These are phyloP conservation scores for Apostichopus californicus DNA, from an alignment of 35 echinoderm and acorn worm species.

Conservation along the genomic window DNA sequence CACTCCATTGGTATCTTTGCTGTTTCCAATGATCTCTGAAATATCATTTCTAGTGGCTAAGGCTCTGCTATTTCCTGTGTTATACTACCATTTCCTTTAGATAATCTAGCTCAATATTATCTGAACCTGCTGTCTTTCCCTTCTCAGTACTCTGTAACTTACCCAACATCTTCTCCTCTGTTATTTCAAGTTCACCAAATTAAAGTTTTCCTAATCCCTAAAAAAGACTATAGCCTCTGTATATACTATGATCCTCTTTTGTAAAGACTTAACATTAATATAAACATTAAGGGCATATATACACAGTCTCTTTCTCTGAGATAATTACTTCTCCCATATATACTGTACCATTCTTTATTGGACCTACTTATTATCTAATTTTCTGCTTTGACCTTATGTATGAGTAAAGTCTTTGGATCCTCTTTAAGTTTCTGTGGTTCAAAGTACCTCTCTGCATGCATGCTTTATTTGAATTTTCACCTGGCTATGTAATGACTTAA, in stretches of 20 bases:
- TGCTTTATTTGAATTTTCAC: too few relatives aligned
- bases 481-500: too few relatives aligned
- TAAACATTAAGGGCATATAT: too few relatives aligned
- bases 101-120: not conserved
- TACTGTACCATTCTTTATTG: too few relatives aligned
- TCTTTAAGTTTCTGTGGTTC: too few relatives aligned
- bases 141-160: slow-evolving; percentile 2
- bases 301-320: too few relatives aligned
- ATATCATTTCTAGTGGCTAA: not conserved
- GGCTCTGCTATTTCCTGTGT: not conserved
- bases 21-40: not conserved
- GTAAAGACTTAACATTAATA: not conserved
- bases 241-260: not conserved
- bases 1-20: too few relatives aligned
- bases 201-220: not conserved
- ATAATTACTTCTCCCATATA: too few relatives aligned
- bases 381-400: too few relatives aligned
- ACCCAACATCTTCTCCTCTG: not conserved
- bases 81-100: not conserved
- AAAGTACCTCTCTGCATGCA: too few relatives aligned
- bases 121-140: not conserved
- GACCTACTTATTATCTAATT: too few relatives aligned
- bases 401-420: too few relatives aligned
- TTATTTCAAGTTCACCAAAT: not conserved
- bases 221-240: not conserved